Evolutionary conservation across 2,888 invertebrate genomes (phyloP).

Genomic region (Oligia strigilis): DNA sequence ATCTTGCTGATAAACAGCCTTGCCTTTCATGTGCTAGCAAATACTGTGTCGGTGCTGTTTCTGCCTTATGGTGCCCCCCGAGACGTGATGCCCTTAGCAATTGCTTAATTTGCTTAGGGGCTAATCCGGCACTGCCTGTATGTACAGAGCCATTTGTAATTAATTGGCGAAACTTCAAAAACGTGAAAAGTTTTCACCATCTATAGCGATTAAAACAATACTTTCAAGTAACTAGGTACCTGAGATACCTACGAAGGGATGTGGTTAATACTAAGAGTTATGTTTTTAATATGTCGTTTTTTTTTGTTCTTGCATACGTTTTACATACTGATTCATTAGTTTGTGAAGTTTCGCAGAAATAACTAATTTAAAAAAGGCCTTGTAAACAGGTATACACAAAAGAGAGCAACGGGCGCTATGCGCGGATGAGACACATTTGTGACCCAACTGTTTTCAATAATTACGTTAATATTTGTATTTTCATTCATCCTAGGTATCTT

Average conservation of each 20-base stretch:
- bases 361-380: not conserved
- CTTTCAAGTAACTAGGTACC: too few relatives aligned
- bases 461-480: not conserved
- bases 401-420: not conserved
- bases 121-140: not conserved
- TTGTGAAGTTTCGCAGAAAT: not conserved
- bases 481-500: constrained; percentile 80
- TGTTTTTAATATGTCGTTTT: not conserved
- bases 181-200: not conserved
- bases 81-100: too few relatives aligned
- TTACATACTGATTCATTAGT: not conserved
- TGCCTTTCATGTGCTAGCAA: too few relatives aligned
- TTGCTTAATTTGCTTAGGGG: too few relatives aligned
- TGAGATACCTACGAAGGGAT: too few relatives aligned
- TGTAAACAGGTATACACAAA: not conserved
- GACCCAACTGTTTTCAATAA: not conserved
- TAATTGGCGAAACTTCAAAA: not conserved
- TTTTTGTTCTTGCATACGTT: not conserved
- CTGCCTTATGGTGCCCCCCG: too few relatives aligned
- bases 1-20: too few relatives aligned
- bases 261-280: not conserved
- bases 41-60: too few relatives aligned
- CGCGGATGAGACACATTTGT: not conserved
- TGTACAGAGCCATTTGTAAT: not conserved
- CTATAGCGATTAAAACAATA: too few relatives aligned